These are phyloP conservation scores for Galerucella pusilla DNA, from an alignment of 2,888 invertebrate genomes.

Conservation along the genomic window DNA sequence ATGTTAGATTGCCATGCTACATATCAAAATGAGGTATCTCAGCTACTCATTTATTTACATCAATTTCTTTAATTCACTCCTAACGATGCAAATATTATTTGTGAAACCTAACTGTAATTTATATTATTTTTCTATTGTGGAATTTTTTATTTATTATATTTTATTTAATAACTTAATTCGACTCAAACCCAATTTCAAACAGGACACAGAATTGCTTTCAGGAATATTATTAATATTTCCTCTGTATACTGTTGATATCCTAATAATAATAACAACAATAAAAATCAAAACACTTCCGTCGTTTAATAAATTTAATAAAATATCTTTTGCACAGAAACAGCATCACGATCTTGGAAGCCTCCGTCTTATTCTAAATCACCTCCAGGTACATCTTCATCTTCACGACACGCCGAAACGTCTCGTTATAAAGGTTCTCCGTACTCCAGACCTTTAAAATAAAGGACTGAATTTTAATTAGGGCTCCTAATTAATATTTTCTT, in stretches of 20 bases:
- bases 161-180: too few species aligned
- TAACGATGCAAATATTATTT: too few species aligned
- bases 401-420: slow-evolving; percentile 64
- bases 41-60: too few species aligned
- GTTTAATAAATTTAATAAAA: slow-evolving; percentile 14
- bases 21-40: too few species aligned
- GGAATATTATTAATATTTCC: background rate
- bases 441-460: slow-evolving; percentile 70
- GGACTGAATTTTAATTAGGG: slow-evolving; percentile 19
- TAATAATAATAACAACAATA: slow-evolving; percentile 10
- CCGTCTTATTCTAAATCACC: slow-evolving; percentile 60
- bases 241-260: slow-evolving; percentile 1
- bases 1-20: too few species aligned
- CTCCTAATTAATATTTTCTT: slow-evolving; percentile 17
- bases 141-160: too few species aligned
- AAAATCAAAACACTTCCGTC: slow-evolving; percentile 13
- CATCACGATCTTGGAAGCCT: slow-evolving; percentile 67
- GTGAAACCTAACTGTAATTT: too few species aligned
- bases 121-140: too few species aligned
- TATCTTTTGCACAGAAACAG: slow-evolving; percentile 54
- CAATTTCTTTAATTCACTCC: too few species aligned
- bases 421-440: slow-evolving; percentile 72
- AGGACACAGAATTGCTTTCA: too few species aligned
- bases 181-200: too few species aligned
- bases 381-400: slow-evolving; percentile 20